A percentile compares a stretch with the other conserved stretches of the same genome.
These are phyloP conservation scores for Acropora tenuis DNA, from an alignment of 64 coral and sea anemone species.

Conservation along the genomic window DNA sequence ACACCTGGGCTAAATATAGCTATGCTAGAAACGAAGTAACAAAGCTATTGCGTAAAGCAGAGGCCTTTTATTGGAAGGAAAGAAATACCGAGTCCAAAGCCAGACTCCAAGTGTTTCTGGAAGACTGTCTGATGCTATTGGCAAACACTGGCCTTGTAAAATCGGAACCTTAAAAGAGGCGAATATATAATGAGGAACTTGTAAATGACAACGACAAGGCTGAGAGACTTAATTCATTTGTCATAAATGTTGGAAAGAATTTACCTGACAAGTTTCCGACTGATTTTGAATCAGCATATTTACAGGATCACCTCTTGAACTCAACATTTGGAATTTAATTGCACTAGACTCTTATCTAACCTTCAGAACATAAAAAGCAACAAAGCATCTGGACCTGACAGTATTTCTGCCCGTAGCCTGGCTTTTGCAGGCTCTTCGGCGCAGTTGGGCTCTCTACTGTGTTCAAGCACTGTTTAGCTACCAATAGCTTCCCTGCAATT, in stretches of 20 bases:
- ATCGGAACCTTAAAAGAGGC: background rate
- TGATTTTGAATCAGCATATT: background rate
- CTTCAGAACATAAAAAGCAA: background rate
- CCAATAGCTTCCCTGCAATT: background rate
- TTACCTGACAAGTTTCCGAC: background rate
- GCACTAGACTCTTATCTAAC: background rate
- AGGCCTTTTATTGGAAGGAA: background rate
- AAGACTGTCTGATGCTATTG: background rate
- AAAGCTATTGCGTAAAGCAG: too few species aligned
- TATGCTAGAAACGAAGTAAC: too few species aligned
- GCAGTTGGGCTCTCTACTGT: background rate
- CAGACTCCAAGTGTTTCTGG: background rate
- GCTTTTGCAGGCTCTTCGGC: background rate
- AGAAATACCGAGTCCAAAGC: background rate
- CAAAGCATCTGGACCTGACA: background rate
- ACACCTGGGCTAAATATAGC: too few species aligned
- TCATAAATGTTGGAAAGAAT: background rate
- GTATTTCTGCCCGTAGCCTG: background rate
- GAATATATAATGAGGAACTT: background rate
- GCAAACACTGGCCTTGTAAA: background rate
- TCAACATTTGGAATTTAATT: background rate
- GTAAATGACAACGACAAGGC: background rate
- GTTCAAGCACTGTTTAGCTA: constrained; percentile 1
- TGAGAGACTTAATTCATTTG: background rate
- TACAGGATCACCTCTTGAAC: background rate